These are phyloP conservation scores for Cerastis leucographa DNA, from an alignment of 2,888 invertebrate species.

Conservation along the genomic window DNA sequence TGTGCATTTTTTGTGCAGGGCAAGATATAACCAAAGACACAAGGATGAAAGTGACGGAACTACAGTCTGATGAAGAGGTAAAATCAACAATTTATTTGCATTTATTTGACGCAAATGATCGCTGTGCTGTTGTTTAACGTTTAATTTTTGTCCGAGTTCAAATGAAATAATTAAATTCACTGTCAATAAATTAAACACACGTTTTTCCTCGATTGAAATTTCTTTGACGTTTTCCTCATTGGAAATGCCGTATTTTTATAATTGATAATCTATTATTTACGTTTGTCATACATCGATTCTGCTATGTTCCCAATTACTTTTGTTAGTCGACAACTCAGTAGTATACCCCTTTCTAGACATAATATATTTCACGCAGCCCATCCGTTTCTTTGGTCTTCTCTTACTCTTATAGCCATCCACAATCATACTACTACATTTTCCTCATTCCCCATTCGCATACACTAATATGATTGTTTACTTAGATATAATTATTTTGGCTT, in stretches of 20 bases:
- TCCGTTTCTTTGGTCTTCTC: background rate
- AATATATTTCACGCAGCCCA: background rate
- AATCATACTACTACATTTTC: background rate
- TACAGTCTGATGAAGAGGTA: conserved; percentile 88
- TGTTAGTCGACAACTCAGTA: background rate
- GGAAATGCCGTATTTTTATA: background rate
- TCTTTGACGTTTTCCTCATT: conserved; percentile 36
- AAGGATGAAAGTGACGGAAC: conserved; percentile 87
- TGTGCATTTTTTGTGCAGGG: conserved; percentile 83
- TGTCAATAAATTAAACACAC: background rate
- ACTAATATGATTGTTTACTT: background rate
- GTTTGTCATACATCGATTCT: background rate
- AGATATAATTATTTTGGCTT: background rate
- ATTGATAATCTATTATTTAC: background rate
- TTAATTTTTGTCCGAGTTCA: background rate
- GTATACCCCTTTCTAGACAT: background rate
- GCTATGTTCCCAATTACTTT: background rate
- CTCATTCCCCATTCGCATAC: background rate
- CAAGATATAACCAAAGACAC: conserved; percentile 89
- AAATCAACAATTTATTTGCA: conserved; percentile 43
- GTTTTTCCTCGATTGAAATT: background rate
- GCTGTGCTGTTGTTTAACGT: background rate
- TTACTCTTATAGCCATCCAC: background rate
- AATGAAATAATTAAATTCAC: background rate
- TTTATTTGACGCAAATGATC: conserved; percentile 2